Base-by-base conservation (phyloP, 2,888 invertebrate genomes). In the Eristalis intricaria region DNA sequence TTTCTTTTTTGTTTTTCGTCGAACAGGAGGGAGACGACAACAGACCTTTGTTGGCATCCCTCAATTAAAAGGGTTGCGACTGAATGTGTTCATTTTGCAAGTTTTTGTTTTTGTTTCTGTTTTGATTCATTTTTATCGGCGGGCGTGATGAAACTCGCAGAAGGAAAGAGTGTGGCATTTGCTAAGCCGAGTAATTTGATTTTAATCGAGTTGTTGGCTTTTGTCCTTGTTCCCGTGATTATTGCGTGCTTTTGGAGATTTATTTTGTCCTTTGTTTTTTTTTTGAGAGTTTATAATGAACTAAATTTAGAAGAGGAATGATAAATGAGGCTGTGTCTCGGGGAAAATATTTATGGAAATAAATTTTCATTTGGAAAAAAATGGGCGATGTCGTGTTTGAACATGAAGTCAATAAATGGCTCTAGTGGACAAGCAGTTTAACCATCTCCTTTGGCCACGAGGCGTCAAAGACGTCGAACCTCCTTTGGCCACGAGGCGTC, bases 131-230 rank as follows among this genome's bases (percentile, higher is more conserved):
- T 76, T 65, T 63, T 32, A 63, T 63, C 35, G 22, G 50, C 11
- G 58, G 69, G 63, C 66, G 69, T 35, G 50, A 70, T 77, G 23
- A 38, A 63, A 70, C 69, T 61, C 60, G 60, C 43, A 23, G 60
- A 5, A 10, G 58, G 22, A 40, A 38, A n/a, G 43, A 43, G 43
- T 43, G 43, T 15, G 43, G 61, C 38, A 32, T 61, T 61, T n/a
- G 23, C 19, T 38, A 38, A 69, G 32, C 68, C 23, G 69, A 77
- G 69, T 69, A 69, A 77, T 77, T 70, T 50, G 77, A 69, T 77
- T 77, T 77, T 77, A 77, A 77, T 77, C 61, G 77, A 70, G 77
- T 70, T 77, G 69, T 63, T 63, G 23, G 32, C 32, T 63, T 56
- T 69, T 69, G 32, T 77, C 10, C 32, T 11, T 32, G 35, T 60